phyloP scores from a whole-genome alignment of 2,113 vertebrate species.

The Indri indri region DNA sequence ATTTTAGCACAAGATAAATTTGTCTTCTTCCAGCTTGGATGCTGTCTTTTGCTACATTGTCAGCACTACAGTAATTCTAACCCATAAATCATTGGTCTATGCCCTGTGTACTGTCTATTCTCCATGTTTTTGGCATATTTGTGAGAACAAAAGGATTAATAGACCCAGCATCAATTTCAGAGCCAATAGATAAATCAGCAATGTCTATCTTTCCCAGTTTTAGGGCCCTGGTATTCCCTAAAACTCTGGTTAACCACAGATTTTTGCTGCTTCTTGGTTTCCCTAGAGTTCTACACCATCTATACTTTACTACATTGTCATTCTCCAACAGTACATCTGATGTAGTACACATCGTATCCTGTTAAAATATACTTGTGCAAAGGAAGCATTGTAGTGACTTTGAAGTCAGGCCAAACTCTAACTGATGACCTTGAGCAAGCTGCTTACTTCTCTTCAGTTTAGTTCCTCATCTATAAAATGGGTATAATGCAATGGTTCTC shows the following conservation, averaged over 20 bases:
- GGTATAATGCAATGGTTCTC: neutral
- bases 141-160: neutral
- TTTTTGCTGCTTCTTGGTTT: neutral
- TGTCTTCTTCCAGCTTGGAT: neutral
- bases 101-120: neutral
- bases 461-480: neutral
- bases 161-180: neutral
- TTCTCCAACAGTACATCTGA: neutral
- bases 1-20: constrained; percentile 36
- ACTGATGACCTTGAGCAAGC: neutral
- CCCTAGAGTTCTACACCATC: neutral
- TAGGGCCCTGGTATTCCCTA: no score
- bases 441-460: neutral
- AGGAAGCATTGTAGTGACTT: neutral
- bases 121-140: neutral
- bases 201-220: neutral
- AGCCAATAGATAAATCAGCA: neutral
- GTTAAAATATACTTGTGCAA: neutral
- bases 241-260: neutral
- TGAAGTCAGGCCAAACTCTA: neutral
- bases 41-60: constrained; percentile 5
- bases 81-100: neutral
- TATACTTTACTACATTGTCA: neutral
- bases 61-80: neutral
- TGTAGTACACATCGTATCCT: neutral